These are phyloP conservation scores for Cheilosia impressa DNA, from an alignment of 2,888 invertebrate genomes.

Conservation along the genomic window DNA sequence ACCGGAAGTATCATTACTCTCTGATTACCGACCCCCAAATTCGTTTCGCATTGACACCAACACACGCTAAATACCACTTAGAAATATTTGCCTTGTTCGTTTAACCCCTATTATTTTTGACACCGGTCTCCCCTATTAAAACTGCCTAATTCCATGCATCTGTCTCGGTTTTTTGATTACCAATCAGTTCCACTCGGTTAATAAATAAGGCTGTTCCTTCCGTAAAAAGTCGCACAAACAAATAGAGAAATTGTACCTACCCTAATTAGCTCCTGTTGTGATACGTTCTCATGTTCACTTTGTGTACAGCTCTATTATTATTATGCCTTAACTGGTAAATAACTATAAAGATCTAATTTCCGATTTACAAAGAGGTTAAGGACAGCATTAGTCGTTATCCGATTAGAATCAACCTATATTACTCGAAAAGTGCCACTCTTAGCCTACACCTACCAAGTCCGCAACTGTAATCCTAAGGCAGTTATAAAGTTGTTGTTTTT, in stretches of 20 bases:
- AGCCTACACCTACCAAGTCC: conserved; percentile 9
- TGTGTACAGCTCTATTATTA: conserved; percentile 14
- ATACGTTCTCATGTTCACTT: not conserved
- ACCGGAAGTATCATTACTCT: too few species aligned
- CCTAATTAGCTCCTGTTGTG: not conserved
- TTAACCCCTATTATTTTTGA: not conserved
- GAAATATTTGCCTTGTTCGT: not conserved
- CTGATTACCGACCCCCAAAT: too few species aligned
- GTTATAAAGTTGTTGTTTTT: conserved; percentile 39
- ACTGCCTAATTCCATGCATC: not conserved
- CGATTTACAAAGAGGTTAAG: conserved; percentile 47
- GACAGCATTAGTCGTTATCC: conserved; percentile 15
- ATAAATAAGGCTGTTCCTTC: not conserved
- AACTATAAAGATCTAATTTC: conserved; percentile 61
- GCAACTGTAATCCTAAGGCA: conserved; percentile 39
- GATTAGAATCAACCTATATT: conserved; percentile 63
- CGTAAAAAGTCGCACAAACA: not conserved
- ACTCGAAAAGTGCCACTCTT: conserved; percentile 13
- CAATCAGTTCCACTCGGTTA: too few species aligned
- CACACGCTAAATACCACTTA: not conserved
- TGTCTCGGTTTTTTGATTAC: too few species aligned
- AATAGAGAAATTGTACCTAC: not conserved
- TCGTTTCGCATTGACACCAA: too few species aligned
- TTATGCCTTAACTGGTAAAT: conserved; percentile 19
- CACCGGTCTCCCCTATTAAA: too few species aligned